Evolutionary conservation across 2,113 vertebrate species (phyloP), one percentile per base, ranked within the genome.

Genomic region (Amphilophus citrinellus): DNA sequence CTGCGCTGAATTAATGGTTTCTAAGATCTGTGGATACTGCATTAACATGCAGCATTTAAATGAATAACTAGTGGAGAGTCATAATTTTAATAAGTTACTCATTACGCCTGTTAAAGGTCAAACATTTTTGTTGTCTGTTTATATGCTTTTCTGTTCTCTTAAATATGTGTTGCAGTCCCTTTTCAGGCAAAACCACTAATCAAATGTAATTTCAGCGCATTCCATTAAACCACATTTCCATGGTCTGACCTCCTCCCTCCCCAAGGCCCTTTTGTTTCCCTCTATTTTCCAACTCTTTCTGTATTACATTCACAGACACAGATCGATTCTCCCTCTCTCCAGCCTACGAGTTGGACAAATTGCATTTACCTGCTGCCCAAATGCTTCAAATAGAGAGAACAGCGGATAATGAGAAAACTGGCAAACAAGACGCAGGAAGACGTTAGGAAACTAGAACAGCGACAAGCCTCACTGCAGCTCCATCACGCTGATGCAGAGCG

Each of bases 281-380:
- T 80, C 22, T 77, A 17, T 79, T 66, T 80, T 87, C 68, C 44
- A 59, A 35, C 80, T 61, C 61, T 50, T 79, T 84, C 65, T 80
- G 82, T 62, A 68, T 86, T 86, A 60, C 78, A 66, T 75, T 80
- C 61, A 79, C 77, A 83, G 18, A 85, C 57, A 14, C 77, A 18
- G 79, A 93, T 93, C 80, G 61, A 94, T 90, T 82, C n/a, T 84
- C 47, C 58, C 2, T 68, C 76, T 80, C 35, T 61, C 27, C 47
- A 65, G 39, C 82, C 79, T 76, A 53, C 10, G 2, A 77, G 58
- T 84, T 75, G 24, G 47, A 91, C 84, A 90, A 90, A 92, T 88
- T 88, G 62, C 71, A 83, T 92, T 92, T 92, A 88, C 90, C 83
- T 89, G 78, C 86, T 61, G 77, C 66, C 79, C 84, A 83, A 89